Base-by-base conservation (phyloP, 2,797 vertebrate genomes). In the Anabas testudineus region DNA sequence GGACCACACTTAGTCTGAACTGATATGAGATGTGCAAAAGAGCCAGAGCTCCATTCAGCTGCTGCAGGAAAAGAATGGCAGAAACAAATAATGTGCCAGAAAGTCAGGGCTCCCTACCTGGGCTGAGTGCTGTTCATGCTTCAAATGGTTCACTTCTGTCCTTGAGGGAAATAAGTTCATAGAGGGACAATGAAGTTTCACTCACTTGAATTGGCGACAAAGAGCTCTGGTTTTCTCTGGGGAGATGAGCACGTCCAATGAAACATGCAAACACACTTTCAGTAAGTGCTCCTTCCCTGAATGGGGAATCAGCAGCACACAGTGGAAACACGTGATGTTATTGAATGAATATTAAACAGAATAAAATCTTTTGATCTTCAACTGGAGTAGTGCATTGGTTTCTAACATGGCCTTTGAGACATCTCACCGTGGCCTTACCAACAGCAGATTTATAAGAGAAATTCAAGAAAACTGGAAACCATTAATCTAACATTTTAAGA, bases 41-140 rank as follows among this genome's bases (percentile, higher is more conserved):
- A 64, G 60, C 47, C 36, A 1, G 71, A 63, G 43, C 52, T 48
- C 67, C 67, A 61, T 52, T 62, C 72, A 71, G 78, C 76, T 71
- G 82, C 81, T 59, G 67, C 77, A 74, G 70, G 70, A 78, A 7
- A 3, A 39, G 65, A 47, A 69, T 61, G 68, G 67, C 74, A 81
- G 74, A 34, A 59, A 65, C 67, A 81, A 80, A 82, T 75, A 28
- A 76, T 55, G 62, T 82, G 80, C 71, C 85, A 85, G 75, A 78
- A 78, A 79, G 68, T 53, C 15, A 56, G 53, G 67, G 67, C 70
- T 70, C 70, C 67, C 63, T 81, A 82, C 78, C 80, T 80, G 74
- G 69, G 32, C 55, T 4, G 3, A 80, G 83, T 76, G 82, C 84
- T 80, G 81, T 76, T 88, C 67, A 74, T 74, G 80, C 76, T 76